These are phyloP conservation scores for western clawed frog (Xenopus tropicalis) DNA, from an alignment of 2,113 vertebrate genomes.

Conservation along the genomic window DNA sequence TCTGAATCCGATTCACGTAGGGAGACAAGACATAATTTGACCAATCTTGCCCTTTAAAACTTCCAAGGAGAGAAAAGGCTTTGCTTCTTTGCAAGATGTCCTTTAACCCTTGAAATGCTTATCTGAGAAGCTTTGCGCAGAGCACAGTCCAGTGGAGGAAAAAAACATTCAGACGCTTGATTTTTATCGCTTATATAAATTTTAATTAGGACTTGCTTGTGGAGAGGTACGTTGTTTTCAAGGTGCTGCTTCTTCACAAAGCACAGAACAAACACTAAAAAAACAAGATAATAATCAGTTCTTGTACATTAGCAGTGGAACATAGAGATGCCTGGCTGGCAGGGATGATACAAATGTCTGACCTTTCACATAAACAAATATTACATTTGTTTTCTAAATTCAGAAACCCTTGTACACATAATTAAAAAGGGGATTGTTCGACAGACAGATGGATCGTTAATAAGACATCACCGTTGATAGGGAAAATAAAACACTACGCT, in stretches of 20 bases:
- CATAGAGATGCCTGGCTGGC: background rate
- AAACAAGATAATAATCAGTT: conserved; percentile 8
- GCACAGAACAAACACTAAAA: background rate
- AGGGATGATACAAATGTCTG: background rate
- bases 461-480: background rate
- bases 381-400: conserved; percentile 13
- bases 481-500: conserved; percentile 12
- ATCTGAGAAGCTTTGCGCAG: background rate
- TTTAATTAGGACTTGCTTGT: no score
- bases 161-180: no score
- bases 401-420: conserved; percentile 7
- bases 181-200: no score
- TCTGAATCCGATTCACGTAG: no score
- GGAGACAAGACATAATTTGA: no score
- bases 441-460: conserved; percentile 19
- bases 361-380: conserved; percentile 19
- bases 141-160: no score
- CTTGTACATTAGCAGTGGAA: conserved; percentile 7
- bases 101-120: background rate
- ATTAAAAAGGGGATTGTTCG: conserved; percentile 1
- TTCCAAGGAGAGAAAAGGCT: no score
- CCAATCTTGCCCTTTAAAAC: no score
- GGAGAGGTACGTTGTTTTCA: no score
- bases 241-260: background rate
- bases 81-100: no score